Evolutionary conservation across 1,140 invertebrate species (phyloP).

Genomic region (Cherax quadricarinatus): DNA sequence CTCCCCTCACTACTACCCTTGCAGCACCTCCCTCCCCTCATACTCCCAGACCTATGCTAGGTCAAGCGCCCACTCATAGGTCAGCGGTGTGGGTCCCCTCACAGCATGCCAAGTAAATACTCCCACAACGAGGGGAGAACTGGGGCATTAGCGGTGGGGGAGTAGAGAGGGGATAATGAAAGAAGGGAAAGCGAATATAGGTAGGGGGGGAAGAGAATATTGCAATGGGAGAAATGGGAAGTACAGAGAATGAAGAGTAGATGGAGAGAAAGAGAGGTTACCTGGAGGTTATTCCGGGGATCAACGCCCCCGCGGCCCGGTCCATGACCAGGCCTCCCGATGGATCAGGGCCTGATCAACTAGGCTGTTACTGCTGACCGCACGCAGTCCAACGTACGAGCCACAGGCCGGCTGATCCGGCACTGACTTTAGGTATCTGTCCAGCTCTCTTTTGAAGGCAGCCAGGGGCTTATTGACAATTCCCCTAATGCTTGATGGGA

Average conservation of each 20-base stretch:
- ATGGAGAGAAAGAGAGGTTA: not conserved
- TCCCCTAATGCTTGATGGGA: no score
- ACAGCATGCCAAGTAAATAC: constrained; percentile 1
- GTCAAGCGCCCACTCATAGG: not conserved
- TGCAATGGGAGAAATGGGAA: not conserved
- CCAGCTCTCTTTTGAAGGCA: no score
- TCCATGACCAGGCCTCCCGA: no score
- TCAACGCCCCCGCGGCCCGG: no score
- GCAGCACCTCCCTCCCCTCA: not conserved
- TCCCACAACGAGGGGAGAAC: not conserved
- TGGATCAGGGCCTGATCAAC: no score
- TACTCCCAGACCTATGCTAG: not conserved
- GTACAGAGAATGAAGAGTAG: not conserved
- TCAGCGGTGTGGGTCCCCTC: not conserved
- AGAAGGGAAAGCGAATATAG: not conserved
- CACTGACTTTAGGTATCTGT: no score
- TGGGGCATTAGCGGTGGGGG: not conserved
- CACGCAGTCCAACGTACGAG: no score
- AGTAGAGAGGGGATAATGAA: not conserved
- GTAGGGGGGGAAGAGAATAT: no score
- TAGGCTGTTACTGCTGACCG: no score
- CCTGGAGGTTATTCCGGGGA: no score
- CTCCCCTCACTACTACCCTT: not conserved
- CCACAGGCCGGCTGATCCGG: no score
- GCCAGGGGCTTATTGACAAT: no score